Evolutionary conservation across 2,797 vertebrate genomes (phyloP), one percentile per base, ranked within the genome.

Genomic region (Pantherophis vulpinus): DNA sequence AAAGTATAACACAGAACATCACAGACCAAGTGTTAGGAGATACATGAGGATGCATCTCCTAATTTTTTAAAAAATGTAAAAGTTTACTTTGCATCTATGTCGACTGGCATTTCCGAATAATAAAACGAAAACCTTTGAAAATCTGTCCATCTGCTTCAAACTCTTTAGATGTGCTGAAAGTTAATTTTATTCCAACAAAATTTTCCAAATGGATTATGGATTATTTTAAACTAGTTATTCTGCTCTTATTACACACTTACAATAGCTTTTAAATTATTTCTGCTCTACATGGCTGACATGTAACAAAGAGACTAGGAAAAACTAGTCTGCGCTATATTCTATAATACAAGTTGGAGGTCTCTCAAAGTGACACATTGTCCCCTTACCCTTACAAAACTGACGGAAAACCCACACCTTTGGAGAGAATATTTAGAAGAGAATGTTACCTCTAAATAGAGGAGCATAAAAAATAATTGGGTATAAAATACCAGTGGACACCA

Each of bases 241-340:
- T 83, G 37, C 37, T 83, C 37, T 83, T 11, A 47, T 83, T 47
- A 83, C 37, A 83, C 32, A 37, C 1, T 2, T 37, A 7, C 9
- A 37, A 3, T 47, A 83, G 37, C 1, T 83, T 83, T 83, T 83
- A 83, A 83, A 47, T 42, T 83, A 47, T 42, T 47, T 83, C 20
- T 83, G 18, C 23, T 47, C 18, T 83, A 25, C 0, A 0, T 83
- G 37, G 37, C 37, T 47, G 37, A 23, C 0, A 1, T 83, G 8
- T 83, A 83, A 47, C 20, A 42, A 83, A 83, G 32, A 32, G 32
- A 32, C 5, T 18, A 16, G n/a, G 70, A 79, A 18, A 54, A 20
- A 54, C n/a, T 56, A 7, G 14, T n/a, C 29, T 87, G 86, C 55
- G 32, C 56, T 56, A n/a, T 87, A 20, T 56, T 56, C 29, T 58